A percentile compares a stretch with the other conserved stretches of the same genome.
Conservation (phyloP, 2,113 vertebrate species). For the Thoracochromis brauschi region DNA sequence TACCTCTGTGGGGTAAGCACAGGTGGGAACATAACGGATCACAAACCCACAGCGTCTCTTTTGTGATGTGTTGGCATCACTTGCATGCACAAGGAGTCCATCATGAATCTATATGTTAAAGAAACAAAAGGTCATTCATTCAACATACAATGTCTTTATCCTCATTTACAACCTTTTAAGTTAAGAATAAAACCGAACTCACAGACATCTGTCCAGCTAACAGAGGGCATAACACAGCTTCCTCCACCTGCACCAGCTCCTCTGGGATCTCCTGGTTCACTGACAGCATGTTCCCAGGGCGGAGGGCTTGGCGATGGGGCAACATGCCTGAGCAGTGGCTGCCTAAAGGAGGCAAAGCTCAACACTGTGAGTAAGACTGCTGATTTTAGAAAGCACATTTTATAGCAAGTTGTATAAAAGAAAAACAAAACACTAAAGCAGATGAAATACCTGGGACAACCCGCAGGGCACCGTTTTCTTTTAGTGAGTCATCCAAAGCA, state of each 20-base stretch:
- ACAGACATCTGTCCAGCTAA: conserved; percentile 79
- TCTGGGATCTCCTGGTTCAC: conserved; percentile 78
- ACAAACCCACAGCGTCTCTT: conserved; percentile 76
- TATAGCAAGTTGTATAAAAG: neutral
- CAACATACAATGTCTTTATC: neutral
- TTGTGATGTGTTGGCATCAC: conserved; percentile 72
- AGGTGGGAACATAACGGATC: conserved; percentile 73
- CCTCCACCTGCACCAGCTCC: conserved; percentile 59
- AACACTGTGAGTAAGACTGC: neutral
- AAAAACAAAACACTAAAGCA: neutral
- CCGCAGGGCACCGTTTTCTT: conserved; percentile 73
- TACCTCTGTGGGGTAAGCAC: conserved; percentile 69
- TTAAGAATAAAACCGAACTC: conserved; percentile 22
- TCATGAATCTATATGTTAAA: conserved; percentile 67
- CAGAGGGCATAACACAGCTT: conserved; percentile 67
- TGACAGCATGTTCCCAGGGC: conserved; percentile 72
- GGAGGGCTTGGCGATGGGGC: conserved; percentile 53
- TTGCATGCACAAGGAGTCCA: conserved; percentile 74
- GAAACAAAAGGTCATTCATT: neutral
- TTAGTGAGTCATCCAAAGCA: conserved; percentile 70
- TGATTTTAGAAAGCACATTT: neutral
- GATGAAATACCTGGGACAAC: conserved; percentile 73
- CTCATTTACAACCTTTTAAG: neutral
- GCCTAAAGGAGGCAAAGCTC: conserved; percentile 31
- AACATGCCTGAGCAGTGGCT: conserved; percentile 70